A percentile compares a stretch with the other conserved stretches of the same genome.
These are phyloP conservation scores for Cydia pomonella DNA, from an alignment of 1,140 invertebrate genomes.

Conservation along the genomic window DNA sequence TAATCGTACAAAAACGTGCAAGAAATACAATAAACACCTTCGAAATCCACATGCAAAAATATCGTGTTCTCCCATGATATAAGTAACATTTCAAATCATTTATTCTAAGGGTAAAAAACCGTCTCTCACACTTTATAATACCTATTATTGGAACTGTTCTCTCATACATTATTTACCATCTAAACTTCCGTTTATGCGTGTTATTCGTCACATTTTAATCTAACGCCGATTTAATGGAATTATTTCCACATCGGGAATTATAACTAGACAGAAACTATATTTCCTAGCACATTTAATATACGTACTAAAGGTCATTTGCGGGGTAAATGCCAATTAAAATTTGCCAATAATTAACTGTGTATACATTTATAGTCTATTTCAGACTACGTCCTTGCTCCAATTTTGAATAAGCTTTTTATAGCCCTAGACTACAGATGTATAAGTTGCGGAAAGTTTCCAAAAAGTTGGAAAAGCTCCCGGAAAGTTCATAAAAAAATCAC, in stretches of 20 bases:
- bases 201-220: constrained; percentile 7
- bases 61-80: constrained; percentile 16
- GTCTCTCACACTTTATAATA: background rate
- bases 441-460: background rate
- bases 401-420: background rate
- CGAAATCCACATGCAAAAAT: constrained; percentile 25
- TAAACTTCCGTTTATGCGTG: background rate
- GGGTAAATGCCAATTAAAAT: constrained; percentile 18
- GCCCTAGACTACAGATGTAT: background rate
- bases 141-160: constrained; percentile 11
- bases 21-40: constrained; percentile 27
- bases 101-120: constrained; percentile 8
- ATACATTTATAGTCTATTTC: background rate
- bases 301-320: constrained; percentile 18
- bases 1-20: constrained; percentile 30
- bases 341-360: background rate
- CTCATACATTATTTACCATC: background rate
- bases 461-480: no score
- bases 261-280: background rate
- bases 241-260: background rate
- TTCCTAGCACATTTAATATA: constrained; percentile 16
- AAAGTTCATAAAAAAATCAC: no score
- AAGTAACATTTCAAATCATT: background rate
- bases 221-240: background rate
- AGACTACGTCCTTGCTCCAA: constrained; percentile 25